Percentiles rank a stretch among this genome's conserved stretches.
Evolutionary conservation across 2,113 vertebrate species (phyloP).

Genomic region (Columbina picui): DNA sequence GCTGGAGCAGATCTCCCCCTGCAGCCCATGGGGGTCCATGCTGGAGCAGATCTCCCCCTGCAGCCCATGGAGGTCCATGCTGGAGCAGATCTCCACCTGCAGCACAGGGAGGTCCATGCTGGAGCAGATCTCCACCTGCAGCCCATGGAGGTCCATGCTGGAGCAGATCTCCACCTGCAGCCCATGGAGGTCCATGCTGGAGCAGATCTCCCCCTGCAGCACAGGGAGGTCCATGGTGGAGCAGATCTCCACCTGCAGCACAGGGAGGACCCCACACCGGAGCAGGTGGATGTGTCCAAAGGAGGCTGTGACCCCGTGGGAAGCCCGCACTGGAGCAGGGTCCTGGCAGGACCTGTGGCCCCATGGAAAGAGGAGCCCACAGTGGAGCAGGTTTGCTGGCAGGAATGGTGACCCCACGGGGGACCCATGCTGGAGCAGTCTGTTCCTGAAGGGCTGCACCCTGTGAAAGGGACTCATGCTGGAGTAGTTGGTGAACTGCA

Average conservation of each 20-base stretch:
- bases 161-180: too few species aligned
- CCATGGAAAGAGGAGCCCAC: not conserved
- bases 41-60: too few species aligned
- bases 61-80: too few species aligned
- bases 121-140: too few species aligned
- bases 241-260: not conserved
- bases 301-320: not conserved
- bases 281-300: too few species aligned
- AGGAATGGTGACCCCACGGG: rapidly evolving
- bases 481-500: not conserved
- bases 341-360: not conserved
- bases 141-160: too few species aligned
- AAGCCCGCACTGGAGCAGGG: not conserved
- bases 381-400: not conserved
- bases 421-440: not conserved
- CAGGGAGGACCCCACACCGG: too few species aligned
- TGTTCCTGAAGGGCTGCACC: not conserved
- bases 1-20: too few species aligned
- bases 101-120: too few species aligned
- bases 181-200: too few species aligned
- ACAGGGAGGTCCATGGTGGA: rapidly evolving
- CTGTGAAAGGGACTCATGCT: not conserved
- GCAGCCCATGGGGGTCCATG: too few species aligned
- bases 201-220: not conserved
- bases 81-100: too few species aligned